Evolutionary conservation across 2,113 vertebrate species (phyloP), one percentile per base, ranked within the genome.

Genomic region (Paramormyrops kingsleyae): DNA sequence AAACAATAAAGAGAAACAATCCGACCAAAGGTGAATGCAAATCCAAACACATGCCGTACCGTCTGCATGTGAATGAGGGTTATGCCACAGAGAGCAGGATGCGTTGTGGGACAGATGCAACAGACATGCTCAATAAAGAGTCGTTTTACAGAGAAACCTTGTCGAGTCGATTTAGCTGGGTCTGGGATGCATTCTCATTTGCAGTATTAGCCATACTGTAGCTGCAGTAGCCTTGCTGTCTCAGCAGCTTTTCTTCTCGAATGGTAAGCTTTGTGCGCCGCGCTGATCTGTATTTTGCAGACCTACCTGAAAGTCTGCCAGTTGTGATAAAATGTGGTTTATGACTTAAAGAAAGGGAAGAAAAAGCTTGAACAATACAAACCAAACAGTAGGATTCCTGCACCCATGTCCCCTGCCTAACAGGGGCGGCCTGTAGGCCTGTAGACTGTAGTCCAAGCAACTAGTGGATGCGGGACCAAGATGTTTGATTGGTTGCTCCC

Each of bases 1-100:
- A 42, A 42, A 80, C 74, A 80, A 80, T 80, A 80, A 80, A 80
- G 74, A 80, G 74, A 80, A 80, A 80, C 35, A 80, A 80, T 80
- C 74, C 35, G 31, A 17, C 35, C 74, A 39, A 80, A 39, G 74
- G 35, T 42, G 74, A 80, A 42, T 39, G 35, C 74, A 80, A 42
- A 80, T 42, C 74, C 74, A 80, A 80, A 80, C 31, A 42, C 35
- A 19, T 42, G 74, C 31, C 15, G 13, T 42, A 80, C 31, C 35
- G 17, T 42, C 35, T 42, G 31, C 74, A 39, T 80, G 35, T 42
- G 74, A 80, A 42, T 80, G 74, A 80, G 17, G 74, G 74, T 31
- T 80, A 80, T 80, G 35, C 74, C 35, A 19, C 17, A 6, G 31
- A 80, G 74, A 80, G 35, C 17, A 42, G 12, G 2, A 35, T 19